Conservation (phyloP, 2,113 vertebrate species). For the Ovis canadensis region DNA sequence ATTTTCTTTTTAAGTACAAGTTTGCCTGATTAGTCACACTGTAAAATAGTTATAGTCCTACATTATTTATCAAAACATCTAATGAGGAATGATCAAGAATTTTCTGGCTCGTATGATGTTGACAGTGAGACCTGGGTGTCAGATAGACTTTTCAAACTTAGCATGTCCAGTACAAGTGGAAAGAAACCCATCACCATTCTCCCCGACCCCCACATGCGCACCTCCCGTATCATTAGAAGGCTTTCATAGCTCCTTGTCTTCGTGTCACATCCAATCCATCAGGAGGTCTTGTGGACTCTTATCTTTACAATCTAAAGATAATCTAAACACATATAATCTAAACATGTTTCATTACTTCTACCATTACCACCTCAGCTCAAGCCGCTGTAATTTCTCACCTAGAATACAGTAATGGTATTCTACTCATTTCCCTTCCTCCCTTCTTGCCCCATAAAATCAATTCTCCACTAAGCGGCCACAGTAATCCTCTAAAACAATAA, state of each 20-base stretch:
- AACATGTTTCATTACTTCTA: neutral
- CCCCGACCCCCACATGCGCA: neutral
- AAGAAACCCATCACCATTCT: neutral
- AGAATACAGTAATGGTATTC: neutral
- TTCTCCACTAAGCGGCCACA: neutral
- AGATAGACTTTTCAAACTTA: neutral
- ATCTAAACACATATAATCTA: neutral
- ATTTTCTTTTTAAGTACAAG: neutral
- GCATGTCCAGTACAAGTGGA: neutral
- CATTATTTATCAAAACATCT: neutral
- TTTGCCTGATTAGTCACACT: neutral
- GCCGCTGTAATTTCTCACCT: neutral
- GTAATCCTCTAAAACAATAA: neutral
- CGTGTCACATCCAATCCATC: neutral
- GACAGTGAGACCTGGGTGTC: neutral
- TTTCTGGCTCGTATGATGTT: neutral
- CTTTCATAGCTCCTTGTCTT: neutral
- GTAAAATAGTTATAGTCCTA: neutral
- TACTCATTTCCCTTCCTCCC: neutral
- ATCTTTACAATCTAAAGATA: neutral
- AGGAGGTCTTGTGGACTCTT: neutral
- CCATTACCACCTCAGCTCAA: no score
- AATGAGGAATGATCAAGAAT: neutral
- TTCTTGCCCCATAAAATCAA: neutral
- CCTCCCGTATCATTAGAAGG: neutral